phyloP scores from a whole-genome alignment of 2,113 vertebrate species.

The Anguilla japonica region DNA sequence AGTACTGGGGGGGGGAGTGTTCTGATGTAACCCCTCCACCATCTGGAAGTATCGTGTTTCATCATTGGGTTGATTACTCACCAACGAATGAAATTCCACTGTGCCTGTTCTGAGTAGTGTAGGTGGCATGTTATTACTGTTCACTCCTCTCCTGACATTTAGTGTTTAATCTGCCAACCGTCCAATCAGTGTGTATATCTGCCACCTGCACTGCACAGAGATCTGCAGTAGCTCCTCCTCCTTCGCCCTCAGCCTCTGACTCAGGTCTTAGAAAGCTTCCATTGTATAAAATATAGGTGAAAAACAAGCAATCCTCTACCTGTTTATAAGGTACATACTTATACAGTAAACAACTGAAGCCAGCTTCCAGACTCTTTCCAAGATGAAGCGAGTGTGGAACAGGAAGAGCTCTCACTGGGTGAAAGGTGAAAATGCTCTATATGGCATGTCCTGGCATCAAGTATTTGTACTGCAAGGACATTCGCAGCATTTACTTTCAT shows the following conservation, averaged over 20 bases:
- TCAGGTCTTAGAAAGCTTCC: not conserved
- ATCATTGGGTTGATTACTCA: not conserved
- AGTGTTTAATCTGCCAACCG: not conserved
- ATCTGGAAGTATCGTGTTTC: constrained; percentile 7
- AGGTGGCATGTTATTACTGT: not conserved
- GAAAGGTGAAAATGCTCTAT: not conserved
- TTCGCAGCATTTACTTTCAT: not conserved
- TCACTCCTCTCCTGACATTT: not conserved
- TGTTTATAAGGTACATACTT: not conserved
- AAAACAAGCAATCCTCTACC: not conserved
- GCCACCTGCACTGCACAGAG: not conserved
- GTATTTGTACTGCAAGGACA: not conserved
- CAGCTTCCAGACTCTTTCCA: not conserved
- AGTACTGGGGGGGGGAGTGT: not conserved
- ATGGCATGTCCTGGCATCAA: not conserved
- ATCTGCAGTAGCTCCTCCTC: not conserved
- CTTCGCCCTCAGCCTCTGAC: not conserved
- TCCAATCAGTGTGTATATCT: not conserved
- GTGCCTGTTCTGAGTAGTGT: not conserved
- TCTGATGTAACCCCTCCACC: not conserved
- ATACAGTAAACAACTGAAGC: not conserved
- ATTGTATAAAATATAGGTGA: not conserved
- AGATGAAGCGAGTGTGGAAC: not conserved
- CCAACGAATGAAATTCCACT: not conserved
- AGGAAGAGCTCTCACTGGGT: not conserved